Percentiles rank a stretch among this genome's conserved stretches.
Conservation (phyloP, 2,113 vertebrate species). For the Pangasianodon hypophthalmus region DNA sequence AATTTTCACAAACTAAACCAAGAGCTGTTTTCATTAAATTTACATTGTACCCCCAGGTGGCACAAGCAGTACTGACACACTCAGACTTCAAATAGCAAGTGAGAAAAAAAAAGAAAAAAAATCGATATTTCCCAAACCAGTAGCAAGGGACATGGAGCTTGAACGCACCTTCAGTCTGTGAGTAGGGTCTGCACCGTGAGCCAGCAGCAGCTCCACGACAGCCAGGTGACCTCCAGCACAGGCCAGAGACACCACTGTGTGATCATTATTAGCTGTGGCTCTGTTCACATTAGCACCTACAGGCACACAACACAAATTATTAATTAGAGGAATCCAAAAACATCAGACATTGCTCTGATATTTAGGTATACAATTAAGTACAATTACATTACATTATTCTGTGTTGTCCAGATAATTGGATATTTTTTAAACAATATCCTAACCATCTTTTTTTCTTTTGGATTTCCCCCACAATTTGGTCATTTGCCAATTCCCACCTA, state of each 20-base stretch:
- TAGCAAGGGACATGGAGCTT: too few species aligned
- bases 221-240: slow-evolving; percentile 96
- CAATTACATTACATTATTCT: background rate
- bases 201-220: slow-evolving; percentile 94
- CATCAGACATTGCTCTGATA: background rate
- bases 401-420: background rate
- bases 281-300: slow-evolving; percentile 97
- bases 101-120: background rate
- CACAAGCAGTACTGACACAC: background rate
- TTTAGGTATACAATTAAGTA: background rate
- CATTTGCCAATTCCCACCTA: background rate
- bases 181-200: slow-evolving; percentile 96
- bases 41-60: too few species aligned
- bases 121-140: background rate
- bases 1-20: background rate
- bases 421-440: background rate
- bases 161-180: slow-evolving; percentile 93
- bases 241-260: slow-evolving; percentile 97
- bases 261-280: slow-evolving; percentile 97
- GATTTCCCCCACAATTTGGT: too few species aligned
- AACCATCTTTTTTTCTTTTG: background rate
- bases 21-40: background rate
- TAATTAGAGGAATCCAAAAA: background rate
- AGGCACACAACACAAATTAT: background rate
- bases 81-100: background rate